phyloP scores from a whole-genome alignment of 2,888 invertebrate genomes.

The Meteorus cinctellus region DNA sequence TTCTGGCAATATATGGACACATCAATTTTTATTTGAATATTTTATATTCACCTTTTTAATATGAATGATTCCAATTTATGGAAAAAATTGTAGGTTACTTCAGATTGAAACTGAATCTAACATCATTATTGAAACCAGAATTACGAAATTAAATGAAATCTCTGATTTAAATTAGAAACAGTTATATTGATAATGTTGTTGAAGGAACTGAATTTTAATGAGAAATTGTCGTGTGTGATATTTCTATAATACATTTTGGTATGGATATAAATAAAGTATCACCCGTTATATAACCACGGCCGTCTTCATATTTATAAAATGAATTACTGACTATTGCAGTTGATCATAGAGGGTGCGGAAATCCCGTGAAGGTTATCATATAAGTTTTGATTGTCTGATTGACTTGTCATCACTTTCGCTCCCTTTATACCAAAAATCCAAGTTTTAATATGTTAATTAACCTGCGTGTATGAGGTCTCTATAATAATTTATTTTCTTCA shows the following conservation, averaged over 20 bases:
- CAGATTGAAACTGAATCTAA: too few species aligned
- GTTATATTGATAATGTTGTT: too few species aligned
- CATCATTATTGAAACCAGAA: too few species aligned
- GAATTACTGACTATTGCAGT: constrained; percentile 57
- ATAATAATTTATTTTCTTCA: constrained; percentile 26
- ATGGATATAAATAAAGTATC: constrained; percentile 18
- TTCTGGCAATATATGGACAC: too few species aligned
- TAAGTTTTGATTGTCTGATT: constrained; percentile 54
- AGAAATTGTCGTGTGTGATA: constrained; percentile 13
- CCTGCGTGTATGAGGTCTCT: too few species aligned
- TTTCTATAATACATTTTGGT: constrained; percentile 25
- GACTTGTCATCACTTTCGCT: constrained; percentile 27
- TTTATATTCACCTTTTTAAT: too few species aligned
- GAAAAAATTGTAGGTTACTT: too few species aligned
- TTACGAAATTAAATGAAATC: too few species aligned
- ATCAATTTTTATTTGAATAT: too few species aligned
- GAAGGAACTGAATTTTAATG: too few species aligned
- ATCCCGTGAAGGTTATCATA: constrained; percentile 61
- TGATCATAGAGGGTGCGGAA: constrained; percentile 55
- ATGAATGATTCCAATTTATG: too few species aligned
- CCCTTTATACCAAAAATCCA: neutral
- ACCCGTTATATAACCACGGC: constrained; percentile 51
- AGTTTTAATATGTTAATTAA: neutral
- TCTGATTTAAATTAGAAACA: too few species aligned
- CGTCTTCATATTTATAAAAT: constrained; percentile 54